Evolutionary conservation across 2,888 invertebrate genomes (phyloP), one percentile per base, ranked within the genome.

Genomic region (Xylophagus ater): DNA sequence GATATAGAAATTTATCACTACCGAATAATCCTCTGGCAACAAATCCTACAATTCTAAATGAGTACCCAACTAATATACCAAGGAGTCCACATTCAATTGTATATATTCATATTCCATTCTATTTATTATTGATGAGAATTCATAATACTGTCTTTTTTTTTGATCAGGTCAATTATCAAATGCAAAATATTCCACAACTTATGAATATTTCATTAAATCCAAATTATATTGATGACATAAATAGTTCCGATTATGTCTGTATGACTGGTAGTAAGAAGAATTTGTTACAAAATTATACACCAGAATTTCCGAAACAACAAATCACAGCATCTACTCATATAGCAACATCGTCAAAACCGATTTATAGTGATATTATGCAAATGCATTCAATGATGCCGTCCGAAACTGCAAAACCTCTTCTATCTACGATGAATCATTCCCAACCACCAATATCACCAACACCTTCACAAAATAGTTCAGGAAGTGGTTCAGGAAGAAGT

Each of bases 171-270:
- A 31, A 17, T 14, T 44, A 46, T 28, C 29, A 40, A 6, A 42
- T 37, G 14, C 42, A 44, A 28, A 25, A 12, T 15, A 36, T 40
- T 12, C 34, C 40, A 15, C 36, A 40, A 24, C 30, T 29, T 15
- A 60, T 62, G 39, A 61, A 62, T 50, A 58, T 62, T 4, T 60
- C 62, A 3, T 53, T 61, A 13, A 63, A 61, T 53, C 62, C 64
- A 8, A 63, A 65, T 47, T 64, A 71, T 55, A 70, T 72, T 26
- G 81, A 82, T 43, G 82, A 81, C 47, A 75, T 80, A 13, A 83
- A 83, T 57, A 79, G 79, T 44, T 79, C 81, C 12, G 85, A 85
- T 56, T 85, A 85, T 64, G 85, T 85, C 17, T 81, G 84, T 53
- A 85, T 85, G 85, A 82, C 82, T 10, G 83, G 83, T n/a, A 78